Conservation (phyloP, 2,113 vertebrate species). For the Clinocottus analis region DNA sequence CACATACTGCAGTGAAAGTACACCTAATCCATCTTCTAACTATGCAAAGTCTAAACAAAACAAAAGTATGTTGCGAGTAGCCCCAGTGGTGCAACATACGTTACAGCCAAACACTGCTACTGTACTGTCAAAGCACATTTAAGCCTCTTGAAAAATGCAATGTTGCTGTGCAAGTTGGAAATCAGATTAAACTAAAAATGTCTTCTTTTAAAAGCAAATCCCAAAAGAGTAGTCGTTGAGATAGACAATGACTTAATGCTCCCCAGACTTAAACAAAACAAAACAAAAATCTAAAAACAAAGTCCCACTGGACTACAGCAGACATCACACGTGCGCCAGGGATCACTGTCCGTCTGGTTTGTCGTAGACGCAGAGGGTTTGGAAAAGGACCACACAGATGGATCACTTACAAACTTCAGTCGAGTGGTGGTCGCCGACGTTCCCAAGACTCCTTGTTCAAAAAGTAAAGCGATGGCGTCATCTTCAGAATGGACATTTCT, state of each 20-base stretch:
- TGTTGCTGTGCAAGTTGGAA: neutral
- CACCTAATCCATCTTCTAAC: constrained; percentile 33
- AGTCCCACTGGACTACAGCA: constrained; percentile 5
- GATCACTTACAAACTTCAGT: constrained; percentile 9
- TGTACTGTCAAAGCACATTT: constrained; percentile 9
- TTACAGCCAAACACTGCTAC: neutral
- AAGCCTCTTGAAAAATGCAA: neutral
- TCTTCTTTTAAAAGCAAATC: neutral
- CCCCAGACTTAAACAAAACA: neutral
- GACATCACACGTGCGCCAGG: neutral
- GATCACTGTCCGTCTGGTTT: constrained; percentile 1
- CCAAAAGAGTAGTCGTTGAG: neutral
- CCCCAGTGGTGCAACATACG: constrained; percentile 19
- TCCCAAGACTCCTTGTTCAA: neutral
- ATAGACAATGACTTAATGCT: neutral
- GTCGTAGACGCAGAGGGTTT: neutral
- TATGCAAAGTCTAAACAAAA: constrained; percentile 26
- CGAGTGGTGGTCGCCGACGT: neutral
- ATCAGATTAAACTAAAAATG: neutral
- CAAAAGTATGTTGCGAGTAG: neutral
- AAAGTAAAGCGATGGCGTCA: neutral
- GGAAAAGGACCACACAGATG: constrained; percentile 7
- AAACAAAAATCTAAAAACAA: neutral
- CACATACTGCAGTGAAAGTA: constrained; percentile 25
- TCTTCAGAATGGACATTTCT: neutral